Evolutionary conservation across 2,888 invertebrate genomes (phyloP).

Genomic region (Hybos culiciformis): DNA sequence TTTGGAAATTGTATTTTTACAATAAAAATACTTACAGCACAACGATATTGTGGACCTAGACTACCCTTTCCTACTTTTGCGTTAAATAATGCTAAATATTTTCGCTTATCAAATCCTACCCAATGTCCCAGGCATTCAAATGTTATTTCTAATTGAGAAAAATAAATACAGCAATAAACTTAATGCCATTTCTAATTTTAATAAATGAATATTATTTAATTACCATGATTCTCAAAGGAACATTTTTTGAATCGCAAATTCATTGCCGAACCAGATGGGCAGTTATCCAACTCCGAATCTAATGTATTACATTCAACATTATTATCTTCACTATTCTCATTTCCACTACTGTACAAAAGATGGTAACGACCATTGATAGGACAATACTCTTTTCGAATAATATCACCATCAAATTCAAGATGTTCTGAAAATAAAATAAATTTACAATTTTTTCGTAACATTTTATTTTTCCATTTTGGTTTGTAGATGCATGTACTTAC

Average conservation of each 20-base stretch:
- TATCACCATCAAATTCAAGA: conserved; percentile 37
- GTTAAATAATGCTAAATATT: conserved; percentile 44
- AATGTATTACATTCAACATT: conserved; percentile 40
- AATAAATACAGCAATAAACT: no score
- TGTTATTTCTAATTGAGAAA: conserved; percentile 36
- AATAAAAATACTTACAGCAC: conserved; percentile 39
- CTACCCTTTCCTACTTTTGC: conserved; percentile 28
- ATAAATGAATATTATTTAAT: conserved; percentile 15
- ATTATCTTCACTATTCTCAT: conserved; percentile 38
- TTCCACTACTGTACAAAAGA: conserved; percentile 41
- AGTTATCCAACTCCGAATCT: conserved; percentile 44
- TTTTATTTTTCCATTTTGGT: not conserved
- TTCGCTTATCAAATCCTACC: conserved; percentile 41
- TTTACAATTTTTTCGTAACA: not conserved
- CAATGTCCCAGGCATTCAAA: conserved; percentile 52
- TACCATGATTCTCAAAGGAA: conserved; percentile 42
- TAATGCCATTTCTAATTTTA: no score
- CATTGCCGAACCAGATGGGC: conserved; percentile 45
- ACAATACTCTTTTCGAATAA: conserved; percentile 44
- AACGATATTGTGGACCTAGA: conserved; percentile 42
- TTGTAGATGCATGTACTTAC: conserved; percentile 38
- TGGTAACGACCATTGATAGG: conserved; percentile 48
- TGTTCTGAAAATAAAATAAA: conserved; percentile 32
- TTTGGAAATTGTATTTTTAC: not conserved
- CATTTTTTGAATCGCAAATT: conserved; percentile 44